Conservation (phyloP, 2,797 vertebrate species). For the Ptychobarbus kaznakovi region DNA sequence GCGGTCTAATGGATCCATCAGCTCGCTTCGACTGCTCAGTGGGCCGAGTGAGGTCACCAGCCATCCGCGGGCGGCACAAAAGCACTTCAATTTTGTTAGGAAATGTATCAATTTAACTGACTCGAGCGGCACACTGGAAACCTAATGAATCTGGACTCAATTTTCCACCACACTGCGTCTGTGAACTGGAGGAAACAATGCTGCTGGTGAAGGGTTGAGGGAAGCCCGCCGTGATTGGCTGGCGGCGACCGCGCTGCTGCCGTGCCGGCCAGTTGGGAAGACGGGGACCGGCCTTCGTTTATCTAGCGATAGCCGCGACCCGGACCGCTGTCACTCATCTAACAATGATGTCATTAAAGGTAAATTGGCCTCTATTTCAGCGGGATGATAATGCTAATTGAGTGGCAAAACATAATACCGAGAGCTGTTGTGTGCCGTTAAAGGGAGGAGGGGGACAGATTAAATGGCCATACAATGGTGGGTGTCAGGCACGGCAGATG, state of each 20-base stretch:
- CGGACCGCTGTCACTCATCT: conserved; percentile 93
- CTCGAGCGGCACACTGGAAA: conserved; percentile 98
- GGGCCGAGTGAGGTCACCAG: conserved; percentile 99
- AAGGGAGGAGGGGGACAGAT: conserved; percentile 92
- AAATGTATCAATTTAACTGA: conserved; percentile 99
- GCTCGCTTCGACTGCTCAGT: conserved; percentile 97
- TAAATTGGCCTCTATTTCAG: conserved; percentile 99
- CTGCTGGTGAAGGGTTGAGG: conserved; percentile 91
- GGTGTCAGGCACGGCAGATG: conserved; percentile 99
- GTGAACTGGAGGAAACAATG: conserved; percentile 99
- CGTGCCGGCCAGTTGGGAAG: conserved; percentile 82
- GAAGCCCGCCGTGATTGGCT: conserved; percentile 86
- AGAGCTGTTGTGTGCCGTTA: conserved; percentile 96
- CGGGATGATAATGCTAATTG: conserved; percentile 99
- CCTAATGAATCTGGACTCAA: conserved; percentile 99
- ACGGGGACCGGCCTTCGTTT: conserved; percentile 83
- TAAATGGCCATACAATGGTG: conserved; percentile 97
- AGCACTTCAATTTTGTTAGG: conserved; percentile 99
- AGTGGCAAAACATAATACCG: conserved; percentile 99
- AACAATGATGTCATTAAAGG: conserved; percentile 99
- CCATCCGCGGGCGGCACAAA: conserved; percentile 99
- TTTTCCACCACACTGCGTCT: conserved; percentile 99
- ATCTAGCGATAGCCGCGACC: conserved; percentile 83
- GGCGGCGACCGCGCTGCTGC: conserved; percentile 77
- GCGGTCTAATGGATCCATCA: conserved; percentile 99